Evolutionary conservation across 2,797 vertebrate genomes (phyloP).

Genomic region (Dromococcyx pavoninus): DNA sequence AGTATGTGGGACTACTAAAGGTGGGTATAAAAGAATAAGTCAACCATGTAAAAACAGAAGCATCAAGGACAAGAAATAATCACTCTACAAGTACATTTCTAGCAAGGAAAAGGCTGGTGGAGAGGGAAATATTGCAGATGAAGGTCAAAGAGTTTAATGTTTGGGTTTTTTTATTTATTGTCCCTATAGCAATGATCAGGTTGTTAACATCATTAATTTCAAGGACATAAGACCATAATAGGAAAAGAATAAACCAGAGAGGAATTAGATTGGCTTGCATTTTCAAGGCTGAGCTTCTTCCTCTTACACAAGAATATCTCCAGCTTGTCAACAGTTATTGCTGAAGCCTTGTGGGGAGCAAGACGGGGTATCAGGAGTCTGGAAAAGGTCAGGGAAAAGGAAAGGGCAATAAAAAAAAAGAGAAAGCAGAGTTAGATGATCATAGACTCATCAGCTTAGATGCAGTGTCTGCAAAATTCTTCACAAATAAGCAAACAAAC

Average conservation of each 20-base stretch:
- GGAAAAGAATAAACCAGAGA: not conserved
- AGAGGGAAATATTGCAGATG: not conserved
- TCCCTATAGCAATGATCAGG: not conserved
- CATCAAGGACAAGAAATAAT: constrained; percentile 12
- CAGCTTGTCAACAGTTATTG: not conserved
- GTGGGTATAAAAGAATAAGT: not conserved
- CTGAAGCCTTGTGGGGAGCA: not conserved
- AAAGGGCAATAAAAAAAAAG: not conserved
- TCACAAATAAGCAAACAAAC: not conserved
- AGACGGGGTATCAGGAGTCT: not conserved
- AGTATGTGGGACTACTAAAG: not conserved
- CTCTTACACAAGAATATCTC: not conserved
- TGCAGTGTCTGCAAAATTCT: not conserved
- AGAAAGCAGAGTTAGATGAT: not conserved
- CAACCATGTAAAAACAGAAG: not conserved
- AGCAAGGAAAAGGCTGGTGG: not conserved
- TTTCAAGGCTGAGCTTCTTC: constrained; percentile 12
- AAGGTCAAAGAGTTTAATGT: not conserved
- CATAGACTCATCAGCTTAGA: not conserved
- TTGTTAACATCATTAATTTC: constrained; percentile 35
- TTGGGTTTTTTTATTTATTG: not conserved
- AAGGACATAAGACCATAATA: not conserved
- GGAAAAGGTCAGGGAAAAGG: not conserved
- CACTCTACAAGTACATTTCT: not conserved
- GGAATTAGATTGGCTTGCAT: not conserved